A percentile compares a stretch with the other conserved stretches of the same genome.
These are phyloP conservation scores for Tachysurus vachellii DNA, from an alignment of 2,113 vertebrate species.

Conservation along the genomic window DNA sequence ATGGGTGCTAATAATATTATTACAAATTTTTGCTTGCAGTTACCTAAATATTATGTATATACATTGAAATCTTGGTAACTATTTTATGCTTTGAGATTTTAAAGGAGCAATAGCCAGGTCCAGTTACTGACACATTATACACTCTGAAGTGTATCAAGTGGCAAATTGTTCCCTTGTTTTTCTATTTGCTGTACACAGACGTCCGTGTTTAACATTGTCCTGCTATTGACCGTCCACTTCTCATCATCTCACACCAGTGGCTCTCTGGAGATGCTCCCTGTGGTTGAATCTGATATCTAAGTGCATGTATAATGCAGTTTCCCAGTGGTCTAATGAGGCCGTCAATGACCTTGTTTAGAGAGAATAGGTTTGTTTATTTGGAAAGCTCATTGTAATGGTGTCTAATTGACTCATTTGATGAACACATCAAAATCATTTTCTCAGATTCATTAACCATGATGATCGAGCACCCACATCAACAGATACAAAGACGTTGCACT, in stretches of 20 bases:
- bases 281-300: slow-evolving; percentile 55
- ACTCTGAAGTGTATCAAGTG: slow-evolving; percentile 44
- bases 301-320: slow-evolving; percentile 59
- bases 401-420: slow-evolving; percentile 68
- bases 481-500: slow-evolving; percentile 35
- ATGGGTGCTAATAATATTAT: not conserved
- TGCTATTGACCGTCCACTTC: slow-evolving; percentile 59
- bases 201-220: slow-evolving; percentile 52
- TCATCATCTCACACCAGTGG: slow-evolving; percentile 52
- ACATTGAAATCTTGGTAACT: slow-evolving; percentile 4
- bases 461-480: slow-evolving; percentile 46
- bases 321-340: slow-evolving; percentile 60
- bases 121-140: slow-evolving; percentile 2
- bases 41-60: slow-evolving; percentile 6
- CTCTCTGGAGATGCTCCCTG: slow-evolving; percentile 42
- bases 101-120: not conserved
- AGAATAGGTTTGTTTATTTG: slow-evolving; percentile 62
- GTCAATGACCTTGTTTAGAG: slow-evolving; percentile 55
- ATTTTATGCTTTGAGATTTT: not conserved
- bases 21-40: not conserved
- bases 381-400: slow-evolving; percentile 57
- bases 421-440: slow-evolving; percentile 65
- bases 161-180: slow-evolving; percentile 52
- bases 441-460: slow-evolving; percentile 63
- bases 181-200: slow-evolving; percentile 56